Base-by-base conservation (phyloP, 2,797 vertebrate species). In the Macroramphosus scolopax region DNA sequence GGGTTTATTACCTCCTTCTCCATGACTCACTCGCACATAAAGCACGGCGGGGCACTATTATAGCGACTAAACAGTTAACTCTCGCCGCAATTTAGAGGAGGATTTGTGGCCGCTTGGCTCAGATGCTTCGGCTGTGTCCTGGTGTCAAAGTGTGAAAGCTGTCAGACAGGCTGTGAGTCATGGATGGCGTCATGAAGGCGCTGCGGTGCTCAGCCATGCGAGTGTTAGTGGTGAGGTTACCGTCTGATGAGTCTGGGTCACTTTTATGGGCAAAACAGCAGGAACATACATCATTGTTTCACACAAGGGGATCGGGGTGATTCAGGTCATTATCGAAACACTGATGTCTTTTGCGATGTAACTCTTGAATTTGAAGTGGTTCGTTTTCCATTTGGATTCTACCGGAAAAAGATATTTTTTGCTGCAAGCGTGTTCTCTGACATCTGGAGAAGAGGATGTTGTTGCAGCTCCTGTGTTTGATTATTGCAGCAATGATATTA, bases 161-260 rank as follows among this genome's bases (percentile, higher is more conserved):
- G 65, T 71, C 52, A 63, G 68, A 72, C 47, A 9, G 44, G 36
- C 54, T 17, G 24, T 81, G 80, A 83, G 58, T 83, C 81, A 79
- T 54, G 36, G 17, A 45, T 71, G 63, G 70, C 52, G 48, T 81
- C 81, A 81, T 2, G 14, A 33, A 24, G 68, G 34, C 42, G 32
- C 50, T 40, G 59, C 67, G 31, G 68, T 46, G 53, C 29, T 64
- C 49, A 12, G 60, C 46, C 31, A 18, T 49, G 57, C 39, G 44
- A 48, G 35, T 55, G 37, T 56, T 65, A 43, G 68, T 10, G 48
- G 26, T 51, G 41, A 36, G 32, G 25, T 34, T 25, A 40, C 30
- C 14, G 20, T 29, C 29, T 24, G 26, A 33, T 32, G 17, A 25
- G 41, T 29, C 25, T 6, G 43, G 26, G 26, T 80, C 77, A 81